Evolutionary conservation across 2,888 invertebrate genomes (phyloP).

Genomic region (Lycocerus yunnanus): DNA sequence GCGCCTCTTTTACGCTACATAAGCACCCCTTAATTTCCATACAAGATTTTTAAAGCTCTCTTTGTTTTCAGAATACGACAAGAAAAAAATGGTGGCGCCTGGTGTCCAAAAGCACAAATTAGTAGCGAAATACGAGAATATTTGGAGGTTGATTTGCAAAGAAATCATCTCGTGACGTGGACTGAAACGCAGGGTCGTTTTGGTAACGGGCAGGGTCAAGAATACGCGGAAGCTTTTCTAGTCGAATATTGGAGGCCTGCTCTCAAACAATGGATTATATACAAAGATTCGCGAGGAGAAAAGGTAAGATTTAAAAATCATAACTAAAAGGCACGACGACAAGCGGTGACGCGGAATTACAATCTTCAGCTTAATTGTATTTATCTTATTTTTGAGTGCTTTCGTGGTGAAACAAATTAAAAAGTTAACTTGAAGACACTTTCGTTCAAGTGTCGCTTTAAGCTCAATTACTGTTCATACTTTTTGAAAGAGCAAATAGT

Average conservation of each 20-base stretch:
- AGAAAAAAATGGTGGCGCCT: slow-evolving; percentile 87
- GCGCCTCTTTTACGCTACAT: slow-evolving; percentile 29
- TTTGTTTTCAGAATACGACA: slow-evolving; percentile 72
- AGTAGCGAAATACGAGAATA: slow-evolving; percentile 78
- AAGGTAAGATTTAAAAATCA: slow-evolving; percentile 64
- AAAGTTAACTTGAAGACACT: slow-evolving; percentile 1
- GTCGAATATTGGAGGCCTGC: slow-evolving; percentile 79
- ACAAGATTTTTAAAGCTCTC: not conserved
- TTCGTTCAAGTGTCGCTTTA: not conserved
- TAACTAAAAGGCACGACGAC: not conserved
- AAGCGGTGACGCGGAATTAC: not conserved
- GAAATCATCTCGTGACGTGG: slow-evolving; percentile 78
- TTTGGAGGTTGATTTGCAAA: slow-evolving; percentile 78
- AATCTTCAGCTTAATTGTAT: slow-evolving; percentile 3
- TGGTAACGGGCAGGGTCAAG: slow-evolving; percentile 88
- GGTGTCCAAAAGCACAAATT: slow-evolving; percentile 88
- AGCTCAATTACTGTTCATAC: slow-evolving; percentile 3
- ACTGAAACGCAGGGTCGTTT: slow-evolving; percentile 90
- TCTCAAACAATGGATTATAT: slow-evolving; percentile 74
- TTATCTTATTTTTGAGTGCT: not conserved
- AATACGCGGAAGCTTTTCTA: slow-evolving; percentile 82
- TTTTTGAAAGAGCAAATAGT: not conserved
- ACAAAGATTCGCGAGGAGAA: slow-evolving; percentile 77
- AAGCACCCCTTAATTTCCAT: slow-evolving; percentile 27
- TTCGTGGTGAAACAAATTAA: slow-evolving; percentile 1